phyloP scores from a whole-genome alignment of 2,888 invertebrate genomes.

The Lepidonotus clava region DNA sequence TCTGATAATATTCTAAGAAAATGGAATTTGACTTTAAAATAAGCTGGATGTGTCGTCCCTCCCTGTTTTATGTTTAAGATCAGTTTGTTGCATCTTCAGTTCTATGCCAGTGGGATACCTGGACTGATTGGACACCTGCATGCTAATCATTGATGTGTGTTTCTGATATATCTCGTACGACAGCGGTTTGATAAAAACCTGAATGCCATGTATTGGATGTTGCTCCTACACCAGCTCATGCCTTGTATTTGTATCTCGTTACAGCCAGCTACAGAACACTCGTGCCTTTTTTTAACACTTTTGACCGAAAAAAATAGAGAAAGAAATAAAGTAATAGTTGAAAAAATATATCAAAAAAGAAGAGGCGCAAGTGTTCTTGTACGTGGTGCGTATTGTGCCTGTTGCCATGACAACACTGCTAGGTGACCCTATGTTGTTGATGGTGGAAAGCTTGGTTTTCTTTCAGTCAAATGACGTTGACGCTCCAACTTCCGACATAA shows the following conservation, averaged over 20 bases:
- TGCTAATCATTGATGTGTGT: not conserved
- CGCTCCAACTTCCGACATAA: conserved; percentile 46
- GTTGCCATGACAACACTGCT: not conserved
- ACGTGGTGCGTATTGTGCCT: not conserved
- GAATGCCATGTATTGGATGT: too few species aligned
- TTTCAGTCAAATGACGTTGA: conserved; percentile 48
- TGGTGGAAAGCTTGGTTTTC: conserved; percentile 53
- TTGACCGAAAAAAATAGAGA: too few species aligned
- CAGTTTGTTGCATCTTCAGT: not conserved
- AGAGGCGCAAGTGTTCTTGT: not conserved
- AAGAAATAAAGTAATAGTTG: too few species aligned
- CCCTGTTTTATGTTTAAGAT: not conserved
- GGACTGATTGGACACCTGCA: not conserved
- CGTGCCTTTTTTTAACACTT: too few species aligned
- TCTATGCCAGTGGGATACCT: too few species aligned
- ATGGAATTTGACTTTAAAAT: not conserved
- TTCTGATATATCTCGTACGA: too few species aligned
- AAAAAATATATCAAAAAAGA: too few species aligned
- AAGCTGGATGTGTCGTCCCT: not conserved
- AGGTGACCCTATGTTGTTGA: conserved; percentile 35
- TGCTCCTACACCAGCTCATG: not conserved
- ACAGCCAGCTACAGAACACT: not conserved
- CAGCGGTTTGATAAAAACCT: too few species aligned
- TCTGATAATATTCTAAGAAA: not conserved
- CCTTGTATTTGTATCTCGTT: not conserved